Conservation (phyloP, 2,797 vertebrate genomes). For the Propithecus deckenii region DNA sequence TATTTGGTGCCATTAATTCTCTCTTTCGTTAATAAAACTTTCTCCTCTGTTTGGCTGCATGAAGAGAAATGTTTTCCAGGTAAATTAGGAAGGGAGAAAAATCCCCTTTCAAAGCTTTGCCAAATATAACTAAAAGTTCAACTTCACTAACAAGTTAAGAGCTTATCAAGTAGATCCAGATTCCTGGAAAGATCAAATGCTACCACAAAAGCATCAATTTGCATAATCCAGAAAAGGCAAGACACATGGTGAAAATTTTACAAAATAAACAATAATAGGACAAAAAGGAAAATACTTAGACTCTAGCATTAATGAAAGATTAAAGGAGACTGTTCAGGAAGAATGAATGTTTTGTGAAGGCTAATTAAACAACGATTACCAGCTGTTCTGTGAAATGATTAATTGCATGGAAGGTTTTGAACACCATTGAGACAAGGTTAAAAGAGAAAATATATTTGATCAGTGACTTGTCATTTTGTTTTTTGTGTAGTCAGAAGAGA, state of each 20-base stretch:
- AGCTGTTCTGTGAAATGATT: slow-evolving; percentile 6
- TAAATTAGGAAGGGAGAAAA: slow-evolving; percentile 31
- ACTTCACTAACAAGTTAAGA: neutral
- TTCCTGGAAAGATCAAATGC: slow-evolving; percentile 32
- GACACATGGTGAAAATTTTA: neutral
- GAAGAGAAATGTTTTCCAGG: slow-evolving; percentile 26
- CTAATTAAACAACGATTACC: neutral
- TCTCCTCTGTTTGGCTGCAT: neutral
- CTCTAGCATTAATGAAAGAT: slow-evolving; percentile 9
- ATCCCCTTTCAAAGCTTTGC: neutral
- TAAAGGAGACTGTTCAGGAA: neutral
- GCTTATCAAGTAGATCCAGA: neutral
- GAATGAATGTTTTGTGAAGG: neutral
- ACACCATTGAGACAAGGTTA: neutral
- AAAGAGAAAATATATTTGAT: slow-evolving; percentile 32
- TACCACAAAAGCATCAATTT: neutral
- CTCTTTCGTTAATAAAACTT: slow-evolving; percentile 29
- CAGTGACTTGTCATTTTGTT: neutral
- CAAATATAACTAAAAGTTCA: neutral
- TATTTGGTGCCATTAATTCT: slow-evolving; percentile 16
- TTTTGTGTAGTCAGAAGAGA: neutral
- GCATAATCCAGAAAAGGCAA: slow-evolving; percentile 41
- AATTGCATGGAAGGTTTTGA: neutral
- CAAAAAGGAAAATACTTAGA: neutral
- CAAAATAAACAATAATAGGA: neutral